Evolutionary conservation across 2,113 vertebrate genomes (phyloP), one percentile per base, ranked within the genome.

Genomic region (Leptodactylus fuscus): DNA sequence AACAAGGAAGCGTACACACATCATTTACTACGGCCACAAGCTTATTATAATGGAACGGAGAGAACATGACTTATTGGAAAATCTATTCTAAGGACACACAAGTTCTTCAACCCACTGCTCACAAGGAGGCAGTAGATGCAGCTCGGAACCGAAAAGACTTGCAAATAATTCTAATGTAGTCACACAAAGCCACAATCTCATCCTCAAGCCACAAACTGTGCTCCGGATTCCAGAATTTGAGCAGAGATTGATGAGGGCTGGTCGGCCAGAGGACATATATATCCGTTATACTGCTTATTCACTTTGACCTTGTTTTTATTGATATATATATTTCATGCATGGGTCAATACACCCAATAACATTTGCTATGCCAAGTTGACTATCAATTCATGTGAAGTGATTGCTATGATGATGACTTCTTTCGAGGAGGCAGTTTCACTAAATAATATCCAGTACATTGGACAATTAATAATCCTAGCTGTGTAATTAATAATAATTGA

Each of bases 231-330:
- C 11, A 41, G 53, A 16, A 55, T 60, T n/a, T 79, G 15, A 79
- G 32, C 8, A 41, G 18, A 79, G 76, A 79, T 79, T 34, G 34
- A 79, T 79, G 75, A 48, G 3, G 11, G 29, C 46, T 36, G 75
- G 76, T n/a, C 5, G 20, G 13, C 71, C 71, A 13, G 49, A 34
- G 29, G 34, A 41, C 53, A 60, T 79, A 60, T 38, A 60, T 60
- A 60, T 79, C 60, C 2, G 16, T 79, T 79, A 79, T 55, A 34
- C 49, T 55, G 51, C 53, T 60, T 41, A 58, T 79, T 58, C 53
- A 60, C 76, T 60, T 55, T 79, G 76, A 58, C 51, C 76, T 79
- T 60, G 51, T 24, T 79, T 80, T 80, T 80, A 80, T 80, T 60
- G 77, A 58, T 80, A 80, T 27, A 38, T 58, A 80, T 80, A 41